Percentiles rank a stretch among this genome's conserved stretches.
Conservation (phyloP, 92 coral and sea anemone species). For the Parazoanthus atlanticus region DNA sequence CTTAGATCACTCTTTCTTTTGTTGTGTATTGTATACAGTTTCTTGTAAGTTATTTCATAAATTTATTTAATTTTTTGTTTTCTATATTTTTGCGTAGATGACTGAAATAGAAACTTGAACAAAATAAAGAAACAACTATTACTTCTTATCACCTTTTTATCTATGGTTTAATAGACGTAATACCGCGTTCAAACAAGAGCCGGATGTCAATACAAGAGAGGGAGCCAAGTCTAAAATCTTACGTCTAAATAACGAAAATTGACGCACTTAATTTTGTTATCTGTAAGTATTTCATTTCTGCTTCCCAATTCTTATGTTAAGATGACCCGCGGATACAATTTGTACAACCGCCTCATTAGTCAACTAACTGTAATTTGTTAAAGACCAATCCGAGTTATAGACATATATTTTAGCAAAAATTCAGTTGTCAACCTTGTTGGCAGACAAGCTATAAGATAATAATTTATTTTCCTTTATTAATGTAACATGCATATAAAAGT, state of each 20-base stretch:
- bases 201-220: neutral
- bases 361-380: neutral
- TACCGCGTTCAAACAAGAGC: neutral
- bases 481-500: neutral
- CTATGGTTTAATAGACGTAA: neutral
- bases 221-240: neutral
- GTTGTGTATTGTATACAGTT: too few relatives aligned
- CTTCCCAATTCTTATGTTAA: neutral
- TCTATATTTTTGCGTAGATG: neutral
- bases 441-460: neutral
- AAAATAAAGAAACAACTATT: neutral
- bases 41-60: too few relatives aligned
- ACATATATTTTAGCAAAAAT: neutral
- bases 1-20: too few relatives aligned
- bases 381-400: neutral
- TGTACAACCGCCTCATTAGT: neutral
- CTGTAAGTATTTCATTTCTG: neutral
- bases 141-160: slow-evolving; percentile 11
- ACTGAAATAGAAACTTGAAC: neutral
- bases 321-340: neutral
- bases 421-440: neutral
- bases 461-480: neutral
- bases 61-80: too few relatives aligned
- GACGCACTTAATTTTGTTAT: slow-evolving; percentile 10
- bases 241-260: slow-evolving; percentile 6